Evolutionary conservation across 2,888 invertebrate species (phyloP), one percentile per base, ranked within the genome.

Genomic region (Agriopis aurantiaria): DNA sequence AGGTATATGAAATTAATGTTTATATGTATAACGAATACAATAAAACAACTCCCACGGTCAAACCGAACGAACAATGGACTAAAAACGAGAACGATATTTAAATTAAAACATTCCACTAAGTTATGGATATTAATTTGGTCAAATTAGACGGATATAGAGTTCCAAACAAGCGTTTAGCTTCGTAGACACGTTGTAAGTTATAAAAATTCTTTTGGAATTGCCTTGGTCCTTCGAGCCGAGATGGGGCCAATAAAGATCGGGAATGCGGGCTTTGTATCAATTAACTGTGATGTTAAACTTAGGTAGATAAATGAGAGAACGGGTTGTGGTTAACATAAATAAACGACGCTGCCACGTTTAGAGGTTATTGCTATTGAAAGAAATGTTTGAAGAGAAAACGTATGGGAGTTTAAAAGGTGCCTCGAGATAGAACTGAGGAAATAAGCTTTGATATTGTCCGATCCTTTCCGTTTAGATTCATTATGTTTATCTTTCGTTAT

Each of bases 261-360:
- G 91, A 88, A 91, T 90, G 91, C 86, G 86, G 88, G 86, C 81
- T 87, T 81, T 86, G 85, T 88, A 88, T 91, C 91, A 92, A 91
- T 92, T 92, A 92, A 90, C 90, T 84, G 85, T 85, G 80, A 86
- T 83, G 89, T 90, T 89, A 88, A 87, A 85, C 81, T 82, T 78
- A 82, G 84, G 75, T 82, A 75, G 83, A 80, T 81, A 80, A 81
- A 82, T 78, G 80, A 72, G 68, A 48, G 74, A 82, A 80, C 82
- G 78, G 80, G 83, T 81, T 82, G 77, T 73, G 72, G 82, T 73
- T 75, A 79, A 80, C 82, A 80, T 81, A 80, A 83, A 83, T 83
- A 83, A 81, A 80, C 78, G 76, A 80, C 17, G 78, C 73, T 78
- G 78, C 81, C 78, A 80, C 77, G 75, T 78, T 80, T 77, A 79